Evolutionary conservation across 2,888 invertebrate genomes (phyloP), one percentile per base, ranked within the genome.

Genomic region (Cerceris ruficornis): DNA sequence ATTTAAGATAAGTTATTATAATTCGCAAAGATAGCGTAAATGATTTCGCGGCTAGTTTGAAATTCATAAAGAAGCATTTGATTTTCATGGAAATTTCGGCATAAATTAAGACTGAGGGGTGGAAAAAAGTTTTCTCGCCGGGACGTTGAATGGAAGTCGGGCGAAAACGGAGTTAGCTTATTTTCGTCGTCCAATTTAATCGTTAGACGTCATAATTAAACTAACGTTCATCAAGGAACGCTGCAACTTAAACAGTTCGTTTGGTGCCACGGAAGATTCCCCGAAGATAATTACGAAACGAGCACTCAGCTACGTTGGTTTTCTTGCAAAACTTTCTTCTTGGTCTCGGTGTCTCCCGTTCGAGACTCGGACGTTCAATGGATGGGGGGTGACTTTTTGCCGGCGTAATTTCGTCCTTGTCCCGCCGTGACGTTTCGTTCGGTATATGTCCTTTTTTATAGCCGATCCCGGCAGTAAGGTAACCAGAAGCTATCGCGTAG

Each of bases 121-220:
- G 8, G 43, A 66, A 72, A 59, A 70, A 74, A 72, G 58, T 72
- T 73, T 62, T 17, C 52, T 52, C 70, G 62, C 39, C 13, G 57
- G 46, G 14, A 17, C 43, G 50, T 59, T 6, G 65, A 52, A 11
- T 6, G 49, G 60, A 71, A 61, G 70, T 65, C 59, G 39, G 46
- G 28, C 65, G 71, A 39, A 60, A 71, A 69, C 43, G 42, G 59
- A 39, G 61, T 78, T 62, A 60, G 57, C 61, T 82, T 77, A 72
- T 75, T 77, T 82, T 71, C 75, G 39, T 49, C 55, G 52, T 75
- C 43, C 73, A 75, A 75, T 83, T 78, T 76, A 61, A 55, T 81
- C 71, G 81, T 78, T 74, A 58, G 62, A 75, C 75, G 61, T 74
- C 73, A 71, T 82, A 72, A 82, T 80, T 82, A 69, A 75, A 61